These are phyloP conservation scores for Hypocryptadius cinnamomeus DNA, from an alignment of 2,113 vertebrate genomes.

Conservation along the genomic window DNA sequence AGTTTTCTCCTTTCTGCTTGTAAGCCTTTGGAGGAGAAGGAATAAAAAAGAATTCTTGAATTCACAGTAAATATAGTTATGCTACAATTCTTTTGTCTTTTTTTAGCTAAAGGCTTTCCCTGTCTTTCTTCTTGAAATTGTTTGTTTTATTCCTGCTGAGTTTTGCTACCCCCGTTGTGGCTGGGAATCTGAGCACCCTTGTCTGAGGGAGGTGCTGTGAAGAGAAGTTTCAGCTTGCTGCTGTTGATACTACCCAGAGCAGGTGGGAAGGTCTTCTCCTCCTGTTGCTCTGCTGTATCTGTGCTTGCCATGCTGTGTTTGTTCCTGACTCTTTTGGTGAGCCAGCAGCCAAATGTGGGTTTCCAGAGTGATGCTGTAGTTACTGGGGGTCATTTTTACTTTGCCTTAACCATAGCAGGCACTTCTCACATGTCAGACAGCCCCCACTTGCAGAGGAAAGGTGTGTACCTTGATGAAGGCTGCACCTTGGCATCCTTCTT, in stretches of 20 bases:
- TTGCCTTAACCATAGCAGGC: background rate
- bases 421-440: background rate
- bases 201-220: background rate
- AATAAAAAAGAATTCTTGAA: background rate
- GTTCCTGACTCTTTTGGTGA: background rate
- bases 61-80: background rate
- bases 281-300: background rate
- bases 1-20: background rate
- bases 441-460: rapidly evolving
- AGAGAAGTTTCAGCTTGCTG: background rate
- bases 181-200: background rate
- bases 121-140: background rate
- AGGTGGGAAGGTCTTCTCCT: background rate
- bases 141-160: background rate
- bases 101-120: background rate
- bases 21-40: background rate
- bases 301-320: background rate
- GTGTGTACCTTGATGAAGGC: background rate
- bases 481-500: background rate
- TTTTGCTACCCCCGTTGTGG: background rate
- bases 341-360: background rate
- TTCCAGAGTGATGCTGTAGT: background rate
- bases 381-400: background rate
- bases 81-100: background rate
- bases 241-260: background rate